Percentiles rank a stretch among this genome's conserved stretches.
Evolutionary conservation across 1,140 invertebrate species (phyloP).

Genomic region (Halyomorpha halys): DNA sequence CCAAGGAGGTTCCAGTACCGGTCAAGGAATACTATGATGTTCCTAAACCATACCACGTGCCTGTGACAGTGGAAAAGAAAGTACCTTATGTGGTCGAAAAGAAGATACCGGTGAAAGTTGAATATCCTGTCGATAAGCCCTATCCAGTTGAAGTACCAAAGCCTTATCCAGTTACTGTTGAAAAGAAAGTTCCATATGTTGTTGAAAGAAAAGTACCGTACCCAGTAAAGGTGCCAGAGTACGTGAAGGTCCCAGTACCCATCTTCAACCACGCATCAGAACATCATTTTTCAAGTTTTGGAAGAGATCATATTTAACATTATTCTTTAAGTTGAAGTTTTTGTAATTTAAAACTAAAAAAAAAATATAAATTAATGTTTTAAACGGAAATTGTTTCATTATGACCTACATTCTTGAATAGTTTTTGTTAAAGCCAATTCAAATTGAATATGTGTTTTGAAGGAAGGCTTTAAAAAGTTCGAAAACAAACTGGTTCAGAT

Average conservation of each 20-base stretch:
- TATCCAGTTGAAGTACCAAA: slow-evolving; percentile 13
- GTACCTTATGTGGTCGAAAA: slow-evolving; percentile 1
- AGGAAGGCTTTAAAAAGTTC: too few relatives aligned
- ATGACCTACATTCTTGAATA: too few relatives aligned
- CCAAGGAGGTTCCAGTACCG: background rate
- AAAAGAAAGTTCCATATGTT: slow-evolving; percentile 7
- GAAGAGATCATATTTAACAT: too few relatives aligned
- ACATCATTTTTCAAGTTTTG: background rate
- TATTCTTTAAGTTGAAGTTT: too few relatives aligned
- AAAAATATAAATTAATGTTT: too few relatives aligned
- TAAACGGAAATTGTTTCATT: too few relatives aligned
- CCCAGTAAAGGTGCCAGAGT: slow-evolving; percentile 6
- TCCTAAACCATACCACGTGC: background rate
- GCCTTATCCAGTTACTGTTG: slow-evolving; percentile 8
- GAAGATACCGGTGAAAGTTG: slow-evolving; percentile 2
- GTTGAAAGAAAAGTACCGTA: slow-evolving; percentile 5
- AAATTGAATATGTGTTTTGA: too few relatives aligned
- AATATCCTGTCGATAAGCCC: background rate
- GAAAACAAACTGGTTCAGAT: too few relatives aligned
- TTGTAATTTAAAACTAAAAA: too few relatives aligned
- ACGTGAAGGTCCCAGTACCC: slow-evolving; percentile 4
- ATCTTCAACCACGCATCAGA: background rate
- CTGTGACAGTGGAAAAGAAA: slow-evolving; percentile 9
- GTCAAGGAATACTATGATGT: slow-evolving; percentile 9
- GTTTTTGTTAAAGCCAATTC: too few relatives aligned